Conservation (phyloP, 1,140 invertebrate species). For the Scaptomyza hsui region DNA sequence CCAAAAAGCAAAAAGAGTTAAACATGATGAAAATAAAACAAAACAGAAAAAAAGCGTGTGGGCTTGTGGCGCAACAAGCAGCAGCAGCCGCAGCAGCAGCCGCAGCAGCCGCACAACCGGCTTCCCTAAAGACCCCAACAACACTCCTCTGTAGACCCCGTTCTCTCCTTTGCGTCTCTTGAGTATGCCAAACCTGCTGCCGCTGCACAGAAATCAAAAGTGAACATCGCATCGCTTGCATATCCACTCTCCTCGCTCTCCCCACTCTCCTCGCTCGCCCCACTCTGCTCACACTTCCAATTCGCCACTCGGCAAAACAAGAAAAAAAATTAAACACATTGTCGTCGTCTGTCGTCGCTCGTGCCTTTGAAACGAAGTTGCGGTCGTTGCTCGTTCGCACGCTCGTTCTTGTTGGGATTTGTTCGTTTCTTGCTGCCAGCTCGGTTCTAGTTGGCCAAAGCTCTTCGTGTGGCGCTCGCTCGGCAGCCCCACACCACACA, state of each 20-base stretch:
- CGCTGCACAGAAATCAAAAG: slow-evolving; percentile 81
- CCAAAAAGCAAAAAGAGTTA: slow-evolving; percentile 5
- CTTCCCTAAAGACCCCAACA: slow-evolving; percentile 27
- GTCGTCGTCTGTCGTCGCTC: slow-evolving; percentile 19
- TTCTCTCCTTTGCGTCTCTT: background rate
- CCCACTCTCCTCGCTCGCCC: background rate
- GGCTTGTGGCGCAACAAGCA: slow-evolving; percentile 50
- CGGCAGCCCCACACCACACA: slow-evolving; percentile 49
- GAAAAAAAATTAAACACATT: slow-evolving; percentile 1
- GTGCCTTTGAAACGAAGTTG: slow-evolving; percentile 44
- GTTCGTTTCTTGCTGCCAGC: slow-evolving; percentile 67
- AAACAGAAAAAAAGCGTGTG: slow-evolving; percentile 34
- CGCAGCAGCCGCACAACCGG: slow-evolving; percentile 32
- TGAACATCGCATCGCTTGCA: slow-evolving; percentile 74
- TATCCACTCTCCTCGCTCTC: slow-evolving; percentile 10
- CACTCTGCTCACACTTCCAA: background rate
- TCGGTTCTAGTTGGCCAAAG: slow-evolving; percentile 74
- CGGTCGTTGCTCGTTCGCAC: slow-evolving; percentile 67
- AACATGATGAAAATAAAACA: background rate
- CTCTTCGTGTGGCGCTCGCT: slow-evolving; percentile 50
- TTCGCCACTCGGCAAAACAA: slow-evolving; percentile 23
- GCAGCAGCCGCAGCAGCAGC: slow-evolving; percentile 1
- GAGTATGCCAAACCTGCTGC: slow-evolving; percentile 69
- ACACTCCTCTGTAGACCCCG: background rate
- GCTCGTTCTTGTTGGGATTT: slow-evolving; percentile 36